Evolutionary conservation across 2,797 vertebrate genomes (phyloP).

Genomic region (Acanthornis magna): DNA sequence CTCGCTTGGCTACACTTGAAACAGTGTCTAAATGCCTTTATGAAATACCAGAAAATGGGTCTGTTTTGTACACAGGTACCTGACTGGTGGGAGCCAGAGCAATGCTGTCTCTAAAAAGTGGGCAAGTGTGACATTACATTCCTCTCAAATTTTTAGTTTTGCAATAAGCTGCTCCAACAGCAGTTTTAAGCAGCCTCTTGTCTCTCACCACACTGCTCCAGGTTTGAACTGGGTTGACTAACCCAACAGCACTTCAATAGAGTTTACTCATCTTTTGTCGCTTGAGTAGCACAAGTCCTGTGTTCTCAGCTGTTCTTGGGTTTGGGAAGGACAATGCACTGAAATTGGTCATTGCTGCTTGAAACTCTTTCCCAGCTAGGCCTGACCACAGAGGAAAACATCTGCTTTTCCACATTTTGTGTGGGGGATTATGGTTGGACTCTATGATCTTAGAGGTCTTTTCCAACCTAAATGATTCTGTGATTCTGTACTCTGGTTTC

Average conservation of each 20-base stretch:
- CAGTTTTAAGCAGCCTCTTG: background rate
- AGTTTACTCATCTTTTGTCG: background rate
- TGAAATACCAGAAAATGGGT: background rate
- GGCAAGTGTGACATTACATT: background rate
- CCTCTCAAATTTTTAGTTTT: background rate
- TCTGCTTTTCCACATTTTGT: background rate
- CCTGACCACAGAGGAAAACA: background rate
- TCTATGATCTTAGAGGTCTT: background rate
- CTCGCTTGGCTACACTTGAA: constrained; percentile 9
- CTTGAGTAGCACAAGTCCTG: background rate
- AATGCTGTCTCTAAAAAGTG: background rate
- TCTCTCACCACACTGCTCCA: background rate
- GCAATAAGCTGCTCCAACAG: background rate
- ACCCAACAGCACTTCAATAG: background rate
- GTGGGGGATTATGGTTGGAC: background rate
- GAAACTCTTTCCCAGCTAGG: background rate
- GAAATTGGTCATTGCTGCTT: background rate
- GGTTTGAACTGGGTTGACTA: background rate
- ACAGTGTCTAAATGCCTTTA: background rate
- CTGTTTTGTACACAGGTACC: background rate
- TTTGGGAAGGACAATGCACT: background rate
- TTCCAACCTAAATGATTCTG: background rate
- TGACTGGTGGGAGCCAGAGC: background rate
- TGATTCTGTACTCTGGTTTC: background rate
- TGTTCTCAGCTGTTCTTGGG: background rate